A percentile compares a stretch with the other conserved stretches of the same genome.
Evolutionary conservation across 2,888 invertebrate genomes (phyloP).

Genomic region (Tanypteryx hageni): DNA sequence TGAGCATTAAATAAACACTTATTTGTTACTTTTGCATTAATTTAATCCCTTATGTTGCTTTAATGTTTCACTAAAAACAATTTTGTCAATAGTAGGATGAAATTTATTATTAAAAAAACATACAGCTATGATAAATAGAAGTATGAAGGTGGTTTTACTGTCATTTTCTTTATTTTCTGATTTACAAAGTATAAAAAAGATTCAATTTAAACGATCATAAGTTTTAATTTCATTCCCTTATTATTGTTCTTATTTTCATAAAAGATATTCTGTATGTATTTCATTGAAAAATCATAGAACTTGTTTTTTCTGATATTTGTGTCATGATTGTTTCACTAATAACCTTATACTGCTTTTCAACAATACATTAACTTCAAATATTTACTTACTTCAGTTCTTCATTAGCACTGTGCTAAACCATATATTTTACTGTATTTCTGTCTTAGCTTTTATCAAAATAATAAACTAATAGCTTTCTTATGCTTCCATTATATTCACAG

Average conservation of each 20-base stretch:
- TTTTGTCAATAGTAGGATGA: neutral
- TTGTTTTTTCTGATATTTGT: neutral
- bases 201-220: neutral
- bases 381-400: constrained; percentile 41
- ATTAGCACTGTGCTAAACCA: constrained; percentile 45
- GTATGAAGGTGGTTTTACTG: constrained; percentile 63
- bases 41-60: too few species aligned
- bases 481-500: constrained; percentile 51
- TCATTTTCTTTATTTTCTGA: neutral
- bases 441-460: constrained; percentile 37
- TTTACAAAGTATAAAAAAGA: neutral
- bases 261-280: neutral
- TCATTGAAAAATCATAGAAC: constrained; percentile 1
- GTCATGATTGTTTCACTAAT: neutral
- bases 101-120: neutral
- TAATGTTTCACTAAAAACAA: too few species aligned
- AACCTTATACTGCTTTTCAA: neutral
- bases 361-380: neutral
- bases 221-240: neutral
- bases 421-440: constrained; percentile 34
- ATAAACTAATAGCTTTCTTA: constrained; percentile 57
- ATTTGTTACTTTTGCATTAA: too few species aligned
- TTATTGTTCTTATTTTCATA: neutral
- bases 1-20: too few species aligned
- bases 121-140: neutral